Evolutionary conservation across 2,797 vertebrate genomes (phyloP).

Genomic region (Garrulus glandarius): DNA sequence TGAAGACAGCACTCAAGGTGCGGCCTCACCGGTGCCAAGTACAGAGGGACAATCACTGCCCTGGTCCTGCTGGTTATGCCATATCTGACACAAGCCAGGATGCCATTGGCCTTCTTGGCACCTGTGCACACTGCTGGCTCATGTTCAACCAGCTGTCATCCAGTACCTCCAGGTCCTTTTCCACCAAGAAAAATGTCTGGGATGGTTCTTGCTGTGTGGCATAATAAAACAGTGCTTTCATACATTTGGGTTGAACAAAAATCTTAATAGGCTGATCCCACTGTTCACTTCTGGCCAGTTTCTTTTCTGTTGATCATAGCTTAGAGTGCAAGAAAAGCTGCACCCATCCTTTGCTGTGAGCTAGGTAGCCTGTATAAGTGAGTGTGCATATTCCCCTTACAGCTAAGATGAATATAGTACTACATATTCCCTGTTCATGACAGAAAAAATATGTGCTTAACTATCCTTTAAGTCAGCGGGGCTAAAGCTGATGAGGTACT

Average conservation of each 20-base stretch:
- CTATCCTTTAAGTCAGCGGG: neutral
- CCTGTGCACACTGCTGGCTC: neutral
- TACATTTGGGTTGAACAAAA: neutral
- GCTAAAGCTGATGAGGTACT: neutral
- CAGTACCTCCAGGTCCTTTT: neutral
- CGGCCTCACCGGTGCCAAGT: neutral
- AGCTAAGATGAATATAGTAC: neutral
- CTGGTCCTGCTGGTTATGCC: neutral
- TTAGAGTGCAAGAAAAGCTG: neutral
- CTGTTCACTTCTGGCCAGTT: neutral
- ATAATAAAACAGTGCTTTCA: neutral
- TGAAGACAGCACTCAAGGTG: neutral
- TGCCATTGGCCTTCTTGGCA: neutral
- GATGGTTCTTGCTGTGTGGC: neutral
- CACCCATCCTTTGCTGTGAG: neutral
- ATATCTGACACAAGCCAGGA: neutral
- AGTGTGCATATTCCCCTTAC: neutral
- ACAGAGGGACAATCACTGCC: neutral
- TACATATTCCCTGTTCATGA: neutral
- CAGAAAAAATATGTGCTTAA: slow-evolving; percentile 16
- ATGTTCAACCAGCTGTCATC: neutral
- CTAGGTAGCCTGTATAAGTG: neutral
- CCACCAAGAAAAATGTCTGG: neutral
- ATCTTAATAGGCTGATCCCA: neutral
- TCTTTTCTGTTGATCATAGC: neutral